A percentile compares a stretch with the other conserved stretches of the same genome.
Evolutionary conservation across 2,888 invertebrate genomes (phyloP).

Genomic region (Epirrhoe tristata): DNA sequence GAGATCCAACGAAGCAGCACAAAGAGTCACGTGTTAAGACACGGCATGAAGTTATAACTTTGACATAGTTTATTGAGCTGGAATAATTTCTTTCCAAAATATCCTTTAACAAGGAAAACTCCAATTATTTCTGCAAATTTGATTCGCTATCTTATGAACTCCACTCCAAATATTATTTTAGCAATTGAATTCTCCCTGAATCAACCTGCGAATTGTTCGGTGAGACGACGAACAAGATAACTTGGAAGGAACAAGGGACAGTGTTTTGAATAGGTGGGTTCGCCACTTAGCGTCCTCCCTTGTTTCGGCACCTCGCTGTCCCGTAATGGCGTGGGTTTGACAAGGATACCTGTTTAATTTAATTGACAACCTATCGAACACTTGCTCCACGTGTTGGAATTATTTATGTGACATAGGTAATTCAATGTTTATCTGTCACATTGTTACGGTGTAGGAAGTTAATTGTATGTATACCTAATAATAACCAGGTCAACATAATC

Average conservation of each 20-base stretch:
- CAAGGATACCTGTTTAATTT: constrained; percentile 16
- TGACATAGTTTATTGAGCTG: constrained; percentile 14
- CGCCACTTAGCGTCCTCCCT: constrained; percentile 5
- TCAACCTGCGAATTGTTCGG: constrained; percentile 29
- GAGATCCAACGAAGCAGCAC: constrained; percentile 15
- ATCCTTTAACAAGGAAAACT: constrained; percentile 18
- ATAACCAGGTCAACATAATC: not conserved
- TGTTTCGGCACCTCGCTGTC: not conserved
- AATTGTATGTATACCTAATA: not conserved
- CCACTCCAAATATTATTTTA: constrained; percentile 30
- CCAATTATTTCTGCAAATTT: constrained; percentile 15
- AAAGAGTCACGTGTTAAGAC: constrained; percentile 11
- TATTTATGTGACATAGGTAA: constrained; percentile 13
- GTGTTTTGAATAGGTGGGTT: constrained; percentile 21
- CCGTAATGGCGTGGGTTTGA: constrained; percentile 9
- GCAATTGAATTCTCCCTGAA: constrained; percentile 23
- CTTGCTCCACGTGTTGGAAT: constrained; percentile 29
- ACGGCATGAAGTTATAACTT: constrained; percentile 6
- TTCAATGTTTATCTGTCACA: not conserved
- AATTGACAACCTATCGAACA: constrained; percentile 28
- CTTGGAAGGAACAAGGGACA: constrained; percentile 18
- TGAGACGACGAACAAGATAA: constrained; percentile 22
- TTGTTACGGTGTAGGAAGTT: not conserved
- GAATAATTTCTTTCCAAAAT: constrained; percentile 19
- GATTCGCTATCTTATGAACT: constrained; percentile 20